Evolutionary conservation across 1,140 invertebrate genomes (phyloP), one percentile per base, ranked within the genome.

Genomic region (Grapholita molesta): DNA sequence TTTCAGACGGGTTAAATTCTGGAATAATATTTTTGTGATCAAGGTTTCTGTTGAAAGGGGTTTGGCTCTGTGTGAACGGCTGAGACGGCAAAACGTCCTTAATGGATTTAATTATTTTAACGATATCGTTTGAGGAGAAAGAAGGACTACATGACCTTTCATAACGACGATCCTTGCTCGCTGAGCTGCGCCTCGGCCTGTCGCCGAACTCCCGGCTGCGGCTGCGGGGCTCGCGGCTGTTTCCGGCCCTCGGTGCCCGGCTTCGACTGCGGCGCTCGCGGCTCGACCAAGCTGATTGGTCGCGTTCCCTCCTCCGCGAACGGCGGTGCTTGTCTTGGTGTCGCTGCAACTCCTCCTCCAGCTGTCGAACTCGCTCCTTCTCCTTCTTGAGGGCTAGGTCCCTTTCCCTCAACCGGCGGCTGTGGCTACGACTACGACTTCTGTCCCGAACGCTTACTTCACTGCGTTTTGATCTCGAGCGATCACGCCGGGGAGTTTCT

Each of bases 21-120:
- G 66, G n/a, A 3, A 67, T 2, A 42, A 52, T 67, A 67, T 67
- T 67, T 48, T 48, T 64, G 3, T n/a, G 12, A 64, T 28, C 15
- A 5, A 42, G 2, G 3, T 2, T 15, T 12, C 3, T n/a, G n/a
- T n/a, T 42, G n/a, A 2, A 11, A 42, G 2, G 3, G 28, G 28
- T 3, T 12, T 42, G 2, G 11, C 3, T 42, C 2, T 3, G 2
- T 42, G 2, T 42, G 2, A 11, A 3, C 11, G 35, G 35, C 11
- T 42, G 35, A 15, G 35, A 12, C 11, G 8, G 3, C n/a, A 3
- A 5, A 11, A 2, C 2, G 11, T 11, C 11, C n/a, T 3, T 12
- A 5, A 42, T 5, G 11, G 3, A 5, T 12, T 30, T 30, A 30
- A 30, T 30, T 3, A 30, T 30, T 4, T 30, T 7, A 3, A 42